Conservation (phyloP, 2,888 invertebrate genomes). For the Tubiluchus corallicola region DNA sequence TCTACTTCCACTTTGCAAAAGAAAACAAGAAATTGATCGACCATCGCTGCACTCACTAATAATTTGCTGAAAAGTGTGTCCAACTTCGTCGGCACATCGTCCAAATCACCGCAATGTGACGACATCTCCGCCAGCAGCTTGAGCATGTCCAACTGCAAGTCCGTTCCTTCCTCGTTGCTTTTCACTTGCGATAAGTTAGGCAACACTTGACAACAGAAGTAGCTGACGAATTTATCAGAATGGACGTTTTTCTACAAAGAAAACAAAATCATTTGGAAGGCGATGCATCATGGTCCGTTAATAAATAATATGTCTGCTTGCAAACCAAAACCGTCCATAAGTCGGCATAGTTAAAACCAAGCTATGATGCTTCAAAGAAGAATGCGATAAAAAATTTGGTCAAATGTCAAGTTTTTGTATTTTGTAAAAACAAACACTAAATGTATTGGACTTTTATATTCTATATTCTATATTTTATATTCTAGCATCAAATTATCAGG, state of each 20-base stretch:
- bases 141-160: slow-evolving; percentile 54
- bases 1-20: not conserved
- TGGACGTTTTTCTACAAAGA: slow-evolving; percentile 54
- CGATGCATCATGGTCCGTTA: too few relatives aligned
- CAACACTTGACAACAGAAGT: slow-evolving; percentile 64
- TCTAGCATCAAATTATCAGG: too few relatives aligned
- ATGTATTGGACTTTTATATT: too few relatives aligned
- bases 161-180: slow-evolving; percentile 37
- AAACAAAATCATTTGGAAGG: too few relatives aligned
- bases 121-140: slow-evolving; percentile 72
- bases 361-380: too few relatives aligned
- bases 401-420: too few relatives aligned
- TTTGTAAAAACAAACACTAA: too few relatives aligned
- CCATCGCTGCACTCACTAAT: slow-evolving; percentile 46
- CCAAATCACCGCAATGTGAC: slow-evolving; percentile 52
- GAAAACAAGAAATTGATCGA: slow-evolving; percentile 5
- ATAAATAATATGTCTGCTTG: too few relatives aligned
- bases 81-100: slow-evolving; percentile 33
- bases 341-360: too few relatives aligned
- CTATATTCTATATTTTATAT: too few relatives aligned
- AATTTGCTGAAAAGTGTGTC: slow-evolving; percentile 55
- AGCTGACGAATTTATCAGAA: slow-evolving; percentile 61
- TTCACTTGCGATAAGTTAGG: slow-evolving; percentile 34
- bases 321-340: too few relatives aligned
- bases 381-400: too few relatives aligned